These are phyloP conservation scores for Callocephalon fimbriatum DNA, from an alignment of 2,113 vertebrate genomes.

Conservation along the genomic window DNA sequence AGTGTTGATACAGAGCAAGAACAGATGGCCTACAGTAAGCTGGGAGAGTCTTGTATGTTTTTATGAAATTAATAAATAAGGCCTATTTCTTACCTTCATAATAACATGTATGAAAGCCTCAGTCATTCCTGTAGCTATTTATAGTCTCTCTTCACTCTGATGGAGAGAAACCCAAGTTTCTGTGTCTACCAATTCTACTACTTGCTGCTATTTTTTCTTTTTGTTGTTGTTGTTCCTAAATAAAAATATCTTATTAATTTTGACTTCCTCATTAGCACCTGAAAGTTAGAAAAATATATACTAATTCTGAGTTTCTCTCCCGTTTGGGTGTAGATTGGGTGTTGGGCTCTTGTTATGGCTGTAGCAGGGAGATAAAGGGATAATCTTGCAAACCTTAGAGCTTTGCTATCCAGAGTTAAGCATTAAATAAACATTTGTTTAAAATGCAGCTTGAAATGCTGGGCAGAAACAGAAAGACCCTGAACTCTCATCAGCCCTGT, in stretches of 20 bases:
- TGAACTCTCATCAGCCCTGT: background rate
- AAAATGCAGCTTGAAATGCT: background rate
- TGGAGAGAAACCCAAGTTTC: background rate
- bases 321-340: background rate
- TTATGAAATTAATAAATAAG: background rate
- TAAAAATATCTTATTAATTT: background rate
- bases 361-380: conserved; percentile 53
- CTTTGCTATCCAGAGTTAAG: background rate
- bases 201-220: background rate
- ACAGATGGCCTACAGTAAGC: rapidly evolving
- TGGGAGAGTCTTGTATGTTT: background rate
- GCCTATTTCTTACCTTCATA: background rate
- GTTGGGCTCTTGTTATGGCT: background rate
- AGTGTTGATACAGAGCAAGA: background rate
- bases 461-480: background rate
- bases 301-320: background rate
- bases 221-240: background rate
- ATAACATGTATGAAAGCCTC: background rate
- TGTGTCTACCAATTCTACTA: background rate
- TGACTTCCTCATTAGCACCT: background rate
- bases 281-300: background rate
- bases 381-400: conserved; percentile 13
- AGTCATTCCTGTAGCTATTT: background rate
- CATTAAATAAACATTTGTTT: background rate
- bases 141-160: background rate